Evolutionary conservation across 2,888 invertebrate species (phyloP).

Genomic region (Adela reaumurella): DNA sequence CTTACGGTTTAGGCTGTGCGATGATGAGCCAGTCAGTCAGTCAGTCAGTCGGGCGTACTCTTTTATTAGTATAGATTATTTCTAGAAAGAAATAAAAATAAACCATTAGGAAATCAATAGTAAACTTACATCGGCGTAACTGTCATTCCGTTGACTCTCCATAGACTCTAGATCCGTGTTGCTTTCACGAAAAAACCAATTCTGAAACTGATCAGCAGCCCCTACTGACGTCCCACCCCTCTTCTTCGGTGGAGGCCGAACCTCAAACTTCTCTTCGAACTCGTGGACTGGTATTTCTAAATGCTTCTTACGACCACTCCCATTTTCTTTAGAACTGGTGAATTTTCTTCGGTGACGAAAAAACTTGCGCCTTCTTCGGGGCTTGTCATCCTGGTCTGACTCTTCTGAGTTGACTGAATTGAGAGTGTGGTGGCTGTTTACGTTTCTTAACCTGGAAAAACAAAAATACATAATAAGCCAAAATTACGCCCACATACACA

Average conservation of each 20-base stretch:
- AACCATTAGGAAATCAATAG: too few relatives aligned
- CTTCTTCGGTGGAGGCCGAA: constrained; percentile 42
- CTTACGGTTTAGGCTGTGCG: too few relatives aligned
- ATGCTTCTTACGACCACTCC: constrained; percentile 17
- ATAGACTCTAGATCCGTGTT: constrained; percentile 37
- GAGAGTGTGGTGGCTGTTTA: constrained; percentile 8
- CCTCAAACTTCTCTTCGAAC: constrained; percentile 57
- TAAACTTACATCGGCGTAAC: constrained; percentile 25
- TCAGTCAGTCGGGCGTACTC: too few relatives aligned
- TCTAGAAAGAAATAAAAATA: too few relatives aligned
- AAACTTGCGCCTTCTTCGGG: constrained; percentile 17
- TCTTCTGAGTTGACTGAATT: neutral
- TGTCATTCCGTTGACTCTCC: constrained; percentile 25
- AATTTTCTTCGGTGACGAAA: constrained; percentile 42
- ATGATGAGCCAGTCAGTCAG: too few relatives aligned
- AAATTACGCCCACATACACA: too few relatives aligned
- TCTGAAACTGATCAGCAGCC: constrained; percentile 23
- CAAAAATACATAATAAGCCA: neutral
- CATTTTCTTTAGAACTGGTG: constrained; percentile 13
- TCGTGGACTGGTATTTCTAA: constrained; percentile 55
- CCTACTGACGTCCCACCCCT: constrained; percentile 15
- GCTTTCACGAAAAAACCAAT: constrained; percentile 44
- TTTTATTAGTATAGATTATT: too few relatives aligned
- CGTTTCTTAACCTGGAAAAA: constrained; percentile 33
- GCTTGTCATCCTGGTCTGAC: neutral